Conservation (phyloP, 2,797 vertebrate species). For the Pangasius djambal region DNA sequence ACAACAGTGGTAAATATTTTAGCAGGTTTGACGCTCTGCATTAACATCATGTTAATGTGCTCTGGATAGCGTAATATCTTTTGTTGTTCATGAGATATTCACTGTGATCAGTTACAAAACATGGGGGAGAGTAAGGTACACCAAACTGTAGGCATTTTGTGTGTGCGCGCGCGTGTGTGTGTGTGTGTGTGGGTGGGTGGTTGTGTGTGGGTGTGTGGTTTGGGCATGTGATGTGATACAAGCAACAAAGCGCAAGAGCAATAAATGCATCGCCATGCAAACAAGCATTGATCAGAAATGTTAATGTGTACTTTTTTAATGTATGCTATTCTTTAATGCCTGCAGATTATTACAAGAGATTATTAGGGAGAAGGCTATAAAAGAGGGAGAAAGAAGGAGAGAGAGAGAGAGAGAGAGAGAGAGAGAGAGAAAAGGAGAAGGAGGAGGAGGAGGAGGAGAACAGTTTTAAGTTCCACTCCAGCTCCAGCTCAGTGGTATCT, state of each 20-base stretch:
- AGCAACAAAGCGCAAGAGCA: constrained; percentile 6
- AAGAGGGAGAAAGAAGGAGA: constrained; percentile 53
- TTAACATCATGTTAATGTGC: not conserved
- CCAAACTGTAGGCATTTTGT: constrained; percentile 36
- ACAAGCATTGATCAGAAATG: constrained; percentile 56
- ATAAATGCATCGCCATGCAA: constrained; percentile 33
- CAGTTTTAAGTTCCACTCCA: constrained; percentile 49
- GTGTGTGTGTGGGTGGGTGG: constrained; percentile 7
- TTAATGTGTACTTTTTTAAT: constrained; percentile 52
- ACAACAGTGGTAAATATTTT: constrained; percentile 30
- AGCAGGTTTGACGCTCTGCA: not conserved
- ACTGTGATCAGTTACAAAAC: constrained; percentile 28
- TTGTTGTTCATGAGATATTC: constrained; percentile 39
- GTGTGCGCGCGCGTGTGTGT: not conserved
- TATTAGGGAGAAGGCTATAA: constrained; percentile 55
- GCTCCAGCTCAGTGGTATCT: constrained; percentile 53
- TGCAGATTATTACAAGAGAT: constrained; percentile 54
- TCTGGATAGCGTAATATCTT: constrained; percentile 1
- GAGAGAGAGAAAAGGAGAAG: constrained; percentile 32
- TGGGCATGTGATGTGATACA: not conserved
- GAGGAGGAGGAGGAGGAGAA: constrained; percentile 12
- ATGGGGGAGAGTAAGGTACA: not conserved
- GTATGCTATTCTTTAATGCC: constrained; percentile 65
- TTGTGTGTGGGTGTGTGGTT: constrained; percentile 12
- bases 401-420: constrained; percentile 53